Evolutionary conservation across 2,113 vertebrate genomes (phyloP).

Genomic region (Polypterus bichir): DNA sequence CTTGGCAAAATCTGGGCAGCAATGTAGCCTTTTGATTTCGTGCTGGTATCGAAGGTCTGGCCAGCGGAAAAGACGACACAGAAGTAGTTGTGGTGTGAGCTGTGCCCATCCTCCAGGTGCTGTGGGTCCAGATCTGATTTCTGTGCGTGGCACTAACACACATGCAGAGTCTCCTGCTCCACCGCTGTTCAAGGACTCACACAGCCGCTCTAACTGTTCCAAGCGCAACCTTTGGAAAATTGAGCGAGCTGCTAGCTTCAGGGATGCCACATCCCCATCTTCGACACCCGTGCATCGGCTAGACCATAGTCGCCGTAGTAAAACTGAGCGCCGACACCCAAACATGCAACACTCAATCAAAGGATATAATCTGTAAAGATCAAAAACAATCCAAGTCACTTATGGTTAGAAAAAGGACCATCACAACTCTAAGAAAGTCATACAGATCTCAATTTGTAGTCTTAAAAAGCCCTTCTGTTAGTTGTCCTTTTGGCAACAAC

Average conservation of each 20-base stretch:
- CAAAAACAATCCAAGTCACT: too few relatives aligned
- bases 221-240: slow-evolving; percentile 47
- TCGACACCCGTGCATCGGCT: slow-evolving; percentile 22
- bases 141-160: slow-evolving; percentile 18
- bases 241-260: slow-evolving; percentile 22
- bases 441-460: too few relatives aligned
- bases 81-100: slow-evolving; percentile 28
- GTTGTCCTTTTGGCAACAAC: too few relatives aligned
- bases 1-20: slow-evolving; percentile 16
- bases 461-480: too few relatives aligned
- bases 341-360: slow-evolving; percentile 30
- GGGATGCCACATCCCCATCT: slow-evolving; percentile 13
- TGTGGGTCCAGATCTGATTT: slow-evolving; percentile 17
- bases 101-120: background rate
- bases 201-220: slow-evolving; percentile 35
- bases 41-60: slow-evolving; percentile 31
- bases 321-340: slow-evolving; percentile 24
- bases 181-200: slow-evolving; percentile 32
- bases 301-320: slow-evolving; percentile 36
- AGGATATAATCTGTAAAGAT: too few relatives aligned
- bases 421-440: too few relatives aligned
- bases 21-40: slow-evolving; percentile 36
- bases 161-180: slow-evolving; percentile 28
- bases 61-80: slow-evolving; percentile 44
- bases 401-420: too few relatives aligned